Conservation (phyloP, 2,888 invertebrate genomes). For the Pegoplata infirma region DNA sequence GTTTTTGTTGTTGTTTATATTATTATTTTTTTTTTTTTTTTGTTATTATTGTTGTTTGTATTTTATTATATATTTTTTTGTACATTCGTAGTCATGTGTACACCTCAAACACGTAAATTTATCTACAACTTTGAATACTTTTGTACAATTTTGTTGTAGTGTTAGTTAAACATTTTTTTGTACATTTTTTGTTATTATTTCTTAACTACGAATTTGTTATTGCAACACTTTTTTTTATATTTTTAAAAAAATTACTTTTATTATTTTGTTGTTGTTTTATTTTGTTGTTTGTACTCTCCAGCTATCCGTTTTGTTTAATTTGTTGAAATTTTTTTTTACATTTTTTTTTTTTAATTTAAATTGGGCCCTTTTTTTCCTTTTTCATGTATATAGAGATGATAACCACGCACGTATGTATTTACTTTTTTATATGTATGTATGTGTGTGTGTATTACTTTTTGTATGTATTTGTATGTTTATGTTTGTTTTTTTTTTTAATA, state of each 20-base stretch:
- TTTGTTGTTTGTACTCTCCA: not conserved
- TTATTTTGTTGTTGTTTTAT: not conserved
- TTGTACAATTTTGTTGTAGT: not conserved
- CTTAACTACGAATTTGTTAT: too few species aligned
- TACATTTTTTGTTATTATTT: too few species aligned
- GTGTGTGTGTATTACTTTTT: too few species aligned
- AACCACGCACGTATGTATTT: conserved; percentile 36
- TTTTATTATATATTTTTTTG: not conserved
- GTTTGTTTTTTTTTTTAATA: not conserved
- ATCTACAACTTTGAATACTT: not conserved
- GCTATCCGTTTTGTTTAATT: not conserved
- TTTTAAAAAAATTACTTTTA: not conserved
- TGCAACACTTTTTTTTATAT: too few species aligned
- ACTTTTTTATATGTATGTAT: too few species aligned
- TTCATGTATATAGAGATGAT: conserved; percentile 37
- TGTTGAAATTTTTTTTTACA: conserved; percentile 55
- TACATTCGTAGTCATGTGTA: not conserved
- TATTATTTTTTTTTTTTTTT: not conserved
- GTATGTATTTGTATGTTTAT: too few species aligned
- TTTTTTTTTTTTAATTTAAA: conserved; percentile 33
- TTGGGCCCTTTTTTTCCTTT: conserved; percentile 57
- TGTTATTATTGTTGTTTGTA: not conserved
- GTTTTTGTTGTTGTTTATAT: not conserved
- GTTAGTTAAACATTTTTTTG: not conserved
- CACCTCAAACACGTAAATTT: not conserved